Evolutionary conservation across 1,140 invertebrate genomes (phyloP), one percentile per base, ranked within the genome.

Genomic region (Macrocentrus cingulum): DNA sequence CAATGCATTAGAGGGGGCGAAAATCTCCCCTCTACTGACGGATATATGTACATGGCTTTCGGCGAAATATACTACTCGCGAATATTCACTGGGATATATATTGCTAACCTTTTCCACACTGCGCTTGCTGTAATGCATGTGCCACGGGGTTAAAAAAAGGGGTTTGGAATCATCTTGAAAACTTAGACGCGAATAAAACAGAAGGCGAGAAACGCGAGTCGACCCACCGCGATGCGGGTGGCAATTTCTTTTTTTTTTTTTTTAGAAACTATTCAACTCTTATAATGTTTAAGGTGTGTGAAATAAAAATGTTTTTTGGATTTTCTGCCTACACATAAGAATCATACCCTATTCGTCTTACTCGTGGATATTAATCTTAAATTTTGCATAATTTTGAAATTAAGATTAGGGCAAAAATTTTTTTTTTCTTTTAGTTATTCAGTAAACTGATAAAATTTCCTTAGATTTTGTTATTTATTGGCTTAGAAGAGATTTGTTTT

Each of bases 51-150:
- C 22, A 56, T 39, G 56, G 25, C 39, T 45, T 25, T 19, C 16
- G 22, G 20, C 48, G 62, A n/a, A n/a, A n/a, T n/a, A n/a, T n/a
- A 68, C 67, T 67, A 58, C 61, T 46, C 56, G 58, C 71, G 67
- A 73, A 73, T 73, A 72, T 72, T 68, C 61, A 65, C 16, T 48
- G 44, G 29, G 29, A 36, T 16, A 16, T n/a, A 13, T n/a, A 29
- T 32, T n/a, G n/a, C 16, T 42, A 11, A 18, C 23, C 39, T 11
- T 25, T 25, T 41, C 41, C 25, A 8, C 25, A 54, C 25, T 39
- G 8, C 15, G 22, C 19, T 39, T 41, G 20, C 37, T 8, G 25
- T 29, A 29, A 29, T 29, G 25, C 4, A 29, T 53, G 22, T 16
- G 8, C 3, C 22, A 39, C 19, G 25, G 16, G 34, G 36, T 41